phyloP scores from a whole-genome alignment of 1,140 invertebrate genomes.

The Bombus huntii region DNA sequence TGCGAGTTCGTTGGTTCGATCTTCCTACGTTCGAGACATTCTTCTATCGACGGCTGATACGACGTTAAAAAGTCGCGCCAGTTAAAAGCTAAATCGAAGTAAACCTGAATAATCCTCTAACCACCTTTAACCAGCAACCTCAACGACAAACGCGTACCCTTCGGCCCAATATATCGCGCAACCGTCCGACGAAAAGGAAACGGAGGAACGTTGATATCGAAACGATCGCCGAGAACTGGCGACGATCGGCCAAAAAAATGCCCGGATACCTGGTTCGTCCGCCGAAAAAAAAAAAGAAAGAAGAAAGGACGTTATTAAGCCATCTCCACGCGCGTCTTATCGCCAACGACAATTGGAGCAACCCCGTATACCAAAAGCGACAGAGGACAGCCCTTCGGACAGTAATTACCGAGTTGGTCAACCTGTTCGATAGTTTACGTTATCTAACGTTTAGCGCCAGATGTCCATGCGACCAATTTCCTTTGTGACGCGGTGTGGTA shows the following conservation, averaged over 20 bases:
- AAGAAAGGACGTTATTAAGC: constrained; percentile 6
- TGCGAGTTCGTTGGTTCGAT: no score
- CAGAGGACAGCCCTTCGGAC: constrained; percentile 12
- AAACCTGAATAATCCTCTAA: background rate
- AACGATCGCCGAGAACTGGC: background rate
- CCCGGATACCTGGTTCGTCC: background rate
- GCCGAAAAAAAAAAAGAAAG: background rate
- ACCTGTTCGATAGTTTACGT: constrained; percentile 72
- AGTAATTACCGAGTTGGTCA: constrained; percentile 72
- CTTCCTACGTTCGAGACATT: fast-evolving
- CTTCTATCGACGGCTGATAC: fast-evolving
- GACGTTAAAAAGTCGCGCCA: no score
- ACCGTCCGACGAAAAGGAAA: background rate
- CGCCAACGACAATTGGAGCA: constrained; percentile 27
- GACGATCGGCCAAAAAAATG: background rate
- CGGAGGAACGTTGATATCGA: background rate
- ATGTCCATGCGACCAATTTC: constrained; percentile 71
- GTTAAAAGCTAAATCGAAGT: no score
- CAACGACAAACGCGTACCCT: background rate
- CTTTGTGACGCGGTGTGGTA: constrained; percentile 25
- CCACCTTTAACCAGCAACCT: background rate
- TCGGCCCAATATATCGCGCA: background rate
- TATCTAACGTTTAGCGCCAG: constrained; percentile 77
- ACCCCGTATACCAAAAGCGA: constrained; percentile 1
- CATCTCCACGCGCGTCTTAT: constrained; percentile 35